Evolutionary conservation across 2,888 invertebrate genomes (phyloP), one percentile per base, ranked within the genome.

Genomic region (Opisthograptis luteolata): DNA sequence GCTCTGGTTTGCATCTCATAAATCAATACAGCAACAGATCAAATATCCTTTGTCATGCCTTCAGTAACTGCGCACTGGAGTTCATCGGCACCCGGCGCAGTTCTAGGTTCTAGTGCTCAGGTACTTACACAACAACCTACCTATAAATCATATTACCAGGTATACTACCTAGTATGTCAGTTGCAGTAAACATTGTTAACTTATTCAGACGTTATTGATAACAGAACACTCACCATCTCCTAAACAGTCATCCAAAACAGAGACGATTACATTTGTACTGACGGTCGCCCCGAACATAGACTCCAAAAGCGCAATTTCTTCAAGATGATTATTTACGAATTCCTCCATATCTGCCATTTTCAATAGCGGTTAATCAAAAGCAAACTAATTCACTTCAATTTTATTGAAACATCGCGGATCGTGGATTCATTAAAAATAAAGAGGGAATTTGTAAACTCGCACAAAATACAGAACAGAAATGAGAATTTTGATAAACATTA

Each of bases 171-270:
- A n/a, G 5, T 5, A 30, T 14, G 15, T 13, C 15, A 4, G 8
- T 9, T 27, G 10, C 25, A 7, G 25, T 10, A 27, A 8, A 24
- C 12, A 10, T 19, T 12, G 12, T 20, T 22, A 35, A 24, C 14
- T 10, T 10, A n/a, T 4, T 0, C 6, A 1, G 9, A 24, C 4
- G 10, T 25, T n/a, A 22, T 22, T n/a, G 15, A 4, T 4, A 32
- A 9, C 20, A 19, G 2, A 24, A 10, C 3, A 87, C 89, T 86
- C 73, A 89, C 89, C 60, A 62, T 89, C 82, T 8, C 87, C 89
- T 3, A 58, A 70, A 47, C 73, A 88, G 56, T 75, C 84, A 52
- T 86, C 85, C 6, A 86, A 77, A 9, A 90, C 65, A 9, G 82
- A 66, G 39, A 55, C 55, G 31, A 88, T 80, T n/a, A 79, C 80